Conservation (phyloP, 2,888 invertebrate genomes). For the Habroteleia sp. region DNA sequence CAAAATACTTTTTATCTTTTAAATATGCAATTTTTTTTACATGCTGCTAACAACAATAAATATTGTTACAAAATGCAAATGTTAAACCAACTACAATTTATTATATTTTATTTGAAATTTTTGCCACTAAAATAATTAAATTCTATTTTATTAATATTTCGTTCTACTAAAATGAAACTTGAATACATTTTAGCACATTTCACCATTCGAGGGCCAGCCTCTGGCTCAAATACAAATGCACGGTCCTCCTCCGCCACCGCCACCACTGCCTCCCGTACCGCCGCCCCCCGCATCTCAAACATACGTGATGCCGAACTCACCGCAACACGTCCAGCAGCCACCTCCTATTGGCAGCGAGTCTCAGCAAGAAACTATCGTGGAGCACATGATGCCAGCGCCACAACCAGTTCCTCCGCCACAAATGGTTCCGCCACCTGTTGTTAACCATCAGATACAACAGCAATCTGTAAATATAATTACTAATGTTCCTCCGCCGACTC, state of each 20-base stretch:
- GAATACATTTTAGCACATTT: slow-evolving; percentile 70
- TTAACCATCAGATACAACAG: slow-evolving; percentile 71
- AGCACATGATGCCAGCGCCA: slow-evolving; percentile 82
- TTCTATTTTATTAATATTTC: no score
- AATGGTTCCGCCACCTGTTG: slow-evolving; percentile 78
- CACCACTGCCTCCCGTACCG: slow-evolving; percentile 37
- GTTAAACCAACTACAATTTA: no score
- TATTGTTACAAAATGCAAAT: no score
- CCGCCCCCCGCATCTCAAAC: slow-evolving; percentile 68
- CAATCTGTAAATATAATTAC: slow-evolving; percentile 78
- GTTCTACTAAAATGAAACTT: no score
- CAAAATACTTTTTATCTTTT: no score
- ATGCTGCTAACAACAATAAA: no score
- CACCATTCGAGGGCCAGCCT: slow-evolving; percentile 76
- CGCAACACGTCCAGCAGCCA: slow-evolving; percentile 75
- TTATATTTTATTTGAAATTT: no score
- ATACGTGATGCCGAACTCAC: slow-evolving; percentile 73
- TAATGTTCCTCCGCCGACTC: slow-evolving; percentile 77
- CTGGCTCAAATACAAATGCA: slow-evolving; percentile 74
- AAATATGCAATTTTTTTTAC: no score
- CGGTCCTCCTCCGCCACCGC: slow-evolving; percentile 69
- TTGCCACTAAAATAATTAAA: no score
- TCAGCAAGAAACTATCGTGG: slow-evolving; percentile 80
- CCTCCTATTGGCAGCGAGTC: slow-evolving; percentile 82
- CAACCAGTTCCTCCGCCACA: slow-evolving; percentile 80